Evolutionary conservation across 1,140 invertebrate genomes (phyloP), one percentile per base, ranked within the genome.

Genomic region (Kradibia gibbosae): DNA sequence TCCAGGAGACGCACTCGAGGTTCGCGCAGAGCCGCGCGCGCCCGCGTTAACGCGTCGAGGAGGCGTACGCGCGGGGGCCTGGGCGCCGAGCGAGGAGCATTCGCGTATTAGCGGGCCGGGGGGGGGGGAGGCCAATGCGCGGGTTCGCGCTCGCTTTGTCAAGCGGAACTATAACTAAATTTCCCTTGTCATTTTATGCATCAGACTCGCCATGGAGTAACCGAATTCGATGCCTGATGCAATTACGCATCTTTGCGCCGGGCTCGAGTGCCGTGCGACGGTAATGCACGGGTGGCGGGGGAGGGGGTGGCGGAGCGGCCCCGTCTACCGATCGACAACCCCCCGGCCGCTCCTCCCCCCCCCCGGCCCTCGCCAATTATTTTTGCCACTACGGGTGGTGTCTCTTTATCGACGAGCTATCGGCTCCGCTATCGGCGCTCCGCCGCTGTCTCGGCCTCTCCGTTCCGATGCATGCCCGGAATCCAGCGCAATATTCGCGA

Each of bases 131-230:
- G 5, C 4, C 60, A 31, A 65, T 10, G 20, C 45, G 48, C 15
- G 31, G 31, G 15, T 10, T 45, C 84, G 80, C 85, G 82, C 84
- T 86, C 86, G 86, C 88, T 88, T 88, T 89, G 88, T 89, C 84
- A 89, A 88, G 86, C 86, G 87, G 55, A 86, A 86, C 85, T 88
- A 88, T 88, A 88, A 89, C 86, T 85, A 82, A 88, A 87, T 88
- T 89, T 88, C 84, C 86, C 83, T 86, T 86, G 88, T 89, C 87
- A 89, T 89, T 89, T 89, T 88, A 88, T 89, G 88, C 88, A 89
- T 88, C 87, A 89, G 87, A 89, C 87, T 89, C 87, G 87, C 88
- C 87, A 88, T 87, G 84, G 85, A 85, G 86, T 89, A 89, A 89
- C 88, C 88, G 85, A 89, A 89, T 89, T 89, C 88, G 88, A 89